phyloP scores from a whole-genome alignment of 2,888 invertebrate genomes.

The Pristionchus japonicus region DNA sequence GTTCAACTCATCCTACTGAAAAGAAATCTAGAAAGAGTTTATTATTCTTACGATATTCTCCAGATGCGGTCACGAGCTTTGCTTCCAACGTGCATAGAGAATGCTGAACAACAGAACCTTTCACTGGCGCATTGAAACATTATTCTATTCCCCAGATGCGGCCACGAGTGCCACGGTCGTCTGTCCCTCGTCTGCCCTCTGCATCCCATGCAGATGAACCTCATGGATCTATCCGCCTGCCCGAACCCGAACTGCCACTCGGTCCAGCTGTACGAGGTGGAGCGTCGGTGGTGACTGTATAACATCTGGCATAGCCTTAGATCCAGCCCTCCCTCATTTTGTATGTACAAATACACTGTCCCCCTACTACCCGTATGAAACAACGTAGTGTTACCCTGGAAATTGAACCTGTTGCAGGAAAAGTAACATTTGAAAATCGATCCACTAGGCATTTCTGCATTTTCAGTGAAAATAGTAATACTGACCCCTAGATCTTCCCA shows the following conservation, averaged over 20 bases:
- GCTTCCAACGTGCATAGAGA: too few relatives aligned
- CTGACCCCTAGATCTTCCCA: background rate
- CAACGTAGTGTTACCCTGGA: background rate
- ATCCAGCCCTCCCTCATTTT: background rate
- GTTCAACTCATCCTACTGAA: too few relatives aligned
- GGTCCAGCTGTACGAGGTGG: slow-evolving; percentile 53
- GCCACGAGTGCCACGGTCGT: slow-evolving; percentile 61
- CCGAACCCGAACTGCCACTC: slow-evolving; percentile 59
- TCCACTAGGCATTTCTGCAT: too few relatives aligned
- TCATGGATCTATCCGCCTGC: slow-evolving; percentile 60
- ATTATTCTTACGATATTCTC: too few relatives aligned
- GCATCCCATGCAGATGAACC: slow-evolving; percentile 57
- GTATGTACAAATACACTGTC: background rate
- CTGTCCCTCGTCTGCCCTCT: slow-evolving; percentile 55
- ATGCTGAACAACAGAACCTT: too few relatives aligned
- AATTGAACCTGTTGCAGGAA: too few relatives aligned
- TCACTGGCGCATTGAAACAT: too few relatives aligned
- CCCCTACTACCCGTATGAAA: background rate
- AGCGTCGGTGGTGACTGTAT: background rate
- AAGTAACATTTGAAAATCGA: too few relatives aligned
- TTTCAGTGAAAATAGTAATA: too few relatives aligned
- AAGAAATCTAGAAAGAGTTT: too few relatives aligned
- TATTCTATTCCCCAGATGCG: slow-evolving; percentile 53
- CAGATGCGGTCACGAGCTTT: too few relatives aligned
- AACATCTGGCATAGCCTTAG: too few relatives aligned